phyloP scores from a whole-genome alignment of 2,797 vertebrate genomes.

The Platyrinchus mystaceus region DNA sequence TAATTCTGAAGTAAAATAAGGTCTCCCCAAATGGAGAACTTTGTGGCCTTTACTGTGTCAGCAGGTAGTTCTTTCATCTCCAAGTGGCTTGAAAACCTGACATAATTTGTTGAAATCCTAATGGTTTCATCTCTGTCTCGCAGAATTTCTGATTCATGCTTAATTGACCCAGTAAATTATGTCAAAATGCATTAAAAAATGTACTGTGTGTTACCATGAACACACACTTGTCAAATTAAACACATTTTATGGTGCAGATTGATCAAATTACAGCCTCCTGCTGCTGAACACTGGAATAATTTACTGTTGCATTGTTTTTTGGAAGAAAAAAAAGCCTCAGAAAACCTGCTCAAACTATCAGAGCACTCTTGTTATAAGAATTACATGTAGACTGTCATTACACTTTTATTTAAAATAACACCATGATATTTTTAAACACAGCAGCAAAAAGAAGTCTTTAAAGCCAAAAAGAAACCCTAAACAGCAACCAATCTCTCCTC shows the following conservation, averaged over 20 bases:
- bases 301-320: neutral
- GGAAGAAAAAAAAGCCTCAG: neutral
- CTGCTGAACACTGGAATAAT: neutral
- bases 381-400: neutral
- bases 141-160: conserved; percentile 36
- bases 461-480: neutral
- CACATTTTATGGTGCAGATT: conserved; percentile 31
- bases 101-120: neutral
- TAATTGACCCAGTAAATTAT: conserved; percentile 58
- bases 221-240: conserved; percentile 10
- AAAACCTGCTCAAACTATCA: neutral
- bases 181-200: conserved; percentile 1
- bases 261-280: conserved; percentile 29
- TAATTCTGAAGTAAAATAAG: neutral
- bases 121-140: conserved; percentile 17
- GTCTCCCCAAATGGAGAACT: neutral
- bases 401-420: neutral
- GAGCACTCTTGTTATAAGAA: neutral
- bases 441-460: neutral
- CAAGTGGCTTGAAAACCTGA: neutral
- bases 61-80: neutral
- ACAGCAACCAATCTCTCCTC: neutral
- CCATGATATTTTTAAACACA: neutral
- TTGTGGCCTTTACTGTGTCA: neutral
- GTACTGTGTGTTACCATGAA: neutral